A percentile compares a stretch with the other conserved stretches of the same genome.
These are phyloP conservation scores for Ibidorhyncha struthersii DNA, from an alignment of 2,113 vertebrate genomes.

Conservation along the genomic window DNA sequence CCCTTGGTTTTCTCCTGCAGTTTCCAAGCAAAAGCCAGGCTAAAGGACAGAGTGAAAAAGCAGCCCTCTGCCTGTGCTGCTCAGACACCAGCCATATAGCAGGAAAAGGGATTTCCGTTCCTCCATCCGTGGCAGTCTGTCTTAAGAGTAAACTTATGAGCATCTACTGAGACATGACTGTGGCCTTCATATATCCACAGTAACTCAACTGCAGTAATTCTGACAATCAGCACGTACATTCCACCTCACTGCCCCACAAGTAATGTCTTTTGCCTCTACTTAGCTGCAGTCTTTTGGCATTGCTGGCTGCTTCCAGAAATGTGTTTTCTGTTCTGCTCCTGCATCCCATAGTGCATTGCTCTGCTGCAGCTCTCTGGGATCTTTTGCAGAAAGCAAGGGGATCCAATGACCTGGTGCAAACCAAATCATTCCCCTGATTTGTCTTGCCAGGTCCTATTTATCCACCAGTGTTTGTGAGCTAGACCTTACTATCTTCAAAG, in stretches of 20 bases:
- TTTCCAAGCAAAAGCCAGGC: background rate
- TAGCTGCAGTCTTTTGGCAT: background rate
- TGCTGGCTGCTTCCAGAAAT: background rate
- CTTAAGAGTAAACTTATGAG: background rate
- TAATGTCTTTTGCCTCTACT: background rate
- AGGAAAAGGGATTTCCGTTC: background rate
- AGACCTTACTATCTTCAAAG: background rate
- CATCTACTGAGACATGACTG: background rate
- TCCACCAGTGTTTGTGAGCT: background rate
- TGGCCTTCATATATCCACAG: background rate
- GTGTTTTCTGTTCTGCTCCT: background rate
- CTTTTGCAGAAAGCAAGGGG: background rate
- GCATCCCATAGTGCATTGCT: background rate
- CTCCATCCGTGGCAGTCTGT: background rate
- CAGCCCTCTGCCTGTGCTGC: background rate
- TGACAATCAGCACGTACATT: background rate
- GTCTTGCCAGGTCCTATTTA: conserved; percentile 7
- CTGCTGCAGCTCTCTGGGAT: background rate
- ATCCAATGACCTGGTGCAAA: background rate
- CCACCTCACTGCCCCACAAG: background rate
- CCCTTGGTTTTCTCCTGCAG: background rate
- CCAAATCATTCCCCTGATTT: background rate
- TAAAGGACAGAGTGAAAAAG: background rate
- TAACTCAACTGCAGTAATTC: background rate
- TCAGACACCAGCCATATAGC: background rate